These are phyloP conservation scores for Nematopogon swammerdamellus DNA, from an alignment of 2,888 invertebrate genomes.

Conservation along the genomic window DNA sequence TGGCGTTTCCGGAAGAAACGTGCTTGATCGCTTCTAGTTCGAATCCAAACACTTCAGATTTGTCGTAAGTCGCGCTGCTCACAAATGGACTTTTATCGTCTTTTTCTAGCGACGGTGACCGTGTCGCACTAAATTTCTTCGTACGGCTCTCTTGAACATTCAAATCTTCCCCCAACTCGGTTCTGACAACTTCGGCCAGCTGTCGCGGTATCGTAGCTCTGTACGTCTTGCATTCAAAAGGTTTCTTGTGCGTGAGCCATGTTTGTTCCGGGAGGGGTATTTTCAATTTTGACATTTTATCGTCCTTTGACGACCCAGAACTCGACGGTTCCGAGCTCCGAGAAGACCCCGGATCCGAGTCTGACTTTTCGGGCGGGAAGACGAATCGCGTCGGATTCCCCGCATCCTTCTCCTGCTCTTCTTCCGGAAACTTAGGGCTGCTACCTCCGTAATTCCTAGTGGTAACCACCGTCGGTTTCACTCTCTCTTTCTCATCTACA, in stretches of 20 bases:
- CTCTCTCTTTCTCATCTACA: slow-evolving; percentile 9
- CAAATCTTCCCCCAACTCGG: slow-evolving; percentile 32
- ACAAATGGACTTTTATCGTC: slow-evolving; percentile 48
- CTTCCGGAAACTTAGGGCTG: slow-evolving; percentile 10
- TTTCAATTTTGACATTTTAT: slow-evolving; percentile 28
- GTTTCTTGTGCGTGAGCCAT: slow-evolving; percentile 35
- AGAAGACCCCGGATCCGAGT: slow-evolving; percentile 6
- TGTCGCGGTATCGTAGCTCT: slow-evolving; percentile 35
- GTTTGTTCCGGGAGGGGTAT: slow-evolving; percentile 36
- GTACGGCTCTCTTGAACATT: slow-evolving; percentile 27
- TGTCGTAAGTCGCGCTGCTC: slow-evolving; percentile 23
- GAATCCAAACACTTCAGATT: slow-evolving; percentile 36
- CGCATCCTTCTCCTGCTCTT: slow-evolving; percentile 12
- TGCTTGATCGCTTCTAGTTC: slow-evolving; percentile 28
- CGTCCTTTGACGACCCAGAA: slow-evolving; percentile 15
- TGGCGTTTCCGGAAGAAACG: slow-evolving; percentile 13
- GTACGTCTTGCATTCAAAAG: slow-evolving; percentile 34
- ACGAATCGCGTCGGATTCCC: not conserved
- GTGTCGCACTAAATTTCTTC: slow-evolving; percentile 41
- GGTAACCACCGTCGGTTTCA: not conserved
- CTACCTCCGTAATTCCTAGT: slow-evolving; percentile 8
- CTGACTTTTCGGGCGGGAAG: slow-evolving; percentile 10
- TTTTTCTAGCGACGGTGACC: slow-evolving; percentile 49
- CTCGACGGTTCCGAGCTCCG: not conserved
- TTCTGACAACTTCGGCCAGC: slow-evolving; percentile 26